Evolutionary conservation across 1,140 invertebrate species (phyloP).

Genomic region (Trypoxylus dichotomus): DNA sequence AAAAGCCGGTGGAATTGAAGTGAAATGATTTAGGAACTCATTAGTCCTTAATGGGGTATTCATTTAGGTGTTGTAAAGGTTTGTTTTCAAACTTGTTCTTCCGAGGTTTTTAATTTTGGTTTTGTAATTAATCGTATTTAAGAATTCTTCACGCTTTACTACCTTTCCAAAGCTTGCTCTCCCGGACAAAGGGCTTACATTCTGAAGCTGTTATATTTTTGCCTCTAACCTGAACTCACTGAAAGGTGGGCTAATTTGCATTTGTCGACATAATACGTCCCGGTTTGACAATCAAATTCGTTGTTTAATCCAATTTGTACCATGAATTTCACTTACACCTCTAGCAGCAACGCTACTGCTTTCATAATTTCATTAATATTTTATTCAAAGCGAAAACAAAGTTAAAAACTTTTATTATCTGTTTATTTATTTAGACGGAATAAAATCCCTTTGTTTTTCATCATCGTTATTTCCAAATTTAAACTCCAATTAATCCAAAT

Average conservation of each 20-base stretch:
- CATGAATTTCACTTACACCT: not conserved
- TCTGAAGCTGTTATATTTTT: not conserved
- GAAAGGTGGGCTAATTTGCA: not conserved
- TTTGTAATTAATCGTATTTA: constrained; percentile 37
- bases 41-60: constrained; percentile 39
- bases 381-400: not conserved
- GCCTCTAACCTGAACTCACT: not conserved
- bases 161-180: constrained; percentile 13
- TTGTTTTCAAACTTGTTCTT: constrained; percentile 32
- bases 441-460: too few species aligned
- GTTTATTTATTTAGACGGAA: not conserved
- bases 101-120: constrained; percentile 34
- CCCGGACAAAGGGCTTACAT: not conserved
- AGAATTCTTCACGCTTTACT: constrained; percentile 24
- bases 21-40: constrained; percentile 39
- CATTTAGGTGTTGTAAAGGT: constrained; percentile 36
- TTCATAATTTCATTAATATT: not conserved
- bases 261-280: constrained; percentile 1
- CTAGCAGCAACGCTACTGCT: not conserved
- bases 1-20: constrained; percentile 15
- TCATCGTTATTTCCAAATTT: too few species aligned
- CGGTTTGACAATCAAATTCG: constrained; percentile 10
- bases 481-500: too few species aligned
- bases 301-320: not conserved
- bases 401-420: not conserved